Evolutionary conservation across 2,113 vertebrate genomes (phyloP).

Genomic region (Xenopus laevis): DNA sequence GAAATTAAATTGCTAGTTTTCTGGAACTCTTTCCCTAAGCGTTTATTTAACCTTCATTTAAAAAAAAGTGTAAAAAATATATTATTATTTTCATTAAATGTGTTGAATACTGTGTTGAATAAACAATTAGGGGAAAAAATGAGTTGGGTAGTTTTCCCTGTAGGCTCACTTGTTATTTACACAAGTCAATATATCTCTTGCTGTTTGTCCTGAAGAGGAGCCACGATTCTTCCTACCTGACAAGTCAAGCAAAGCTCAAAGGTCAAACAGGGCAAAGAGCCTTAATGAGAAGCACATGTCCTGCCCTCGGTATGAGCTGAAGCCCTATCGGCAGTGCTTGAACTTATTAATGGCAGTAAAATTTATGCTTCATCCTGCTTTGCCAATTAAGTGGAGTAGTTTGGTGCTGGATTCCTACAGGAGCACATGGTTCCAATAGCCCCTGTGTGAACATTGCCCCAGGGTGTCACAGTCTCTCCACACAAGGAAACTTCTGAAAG

Average conservation of each 20-base stretch:
- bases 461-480: constrained; percentile 65
- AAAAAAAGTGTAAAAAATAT: no score
- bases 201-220: neutral
- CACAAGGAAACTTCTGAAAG: constrained; percentile 57
- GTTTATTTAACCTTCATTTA: no score
- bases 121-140: no score
- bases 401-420: constrained; percentile 69
- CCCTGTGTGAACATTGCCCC: constrained; percentile 75
- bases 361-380: constrained; percentile 97
- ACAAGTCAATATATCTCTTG: neutral
- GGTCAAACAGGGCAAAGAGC: constrained; percentile 70
- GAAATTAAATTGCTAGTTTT: no score
- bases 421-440: constrained; percentile 86
- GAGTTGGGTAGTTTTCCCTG: neutral
- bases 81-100: no score
- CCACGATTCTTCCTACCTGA: constrained; percentile 71
- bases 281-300: constrained; percentile 92
- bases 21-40: no score
- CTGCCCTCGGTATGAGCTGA: constrained; percentile 65
- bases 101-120: no score
- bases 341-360: constrained; percentile 96
- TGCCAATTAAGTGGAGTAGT: constrained; percentile 86
- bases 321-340: constrained; percentile 76
- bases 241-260: constrained; percentile 71
- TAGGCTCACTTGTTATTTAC: neutral